Evolutionary conservation across 2,888 invertebrate genomes (phyloP).

Genomic region (Volucella inanis): DNA sequence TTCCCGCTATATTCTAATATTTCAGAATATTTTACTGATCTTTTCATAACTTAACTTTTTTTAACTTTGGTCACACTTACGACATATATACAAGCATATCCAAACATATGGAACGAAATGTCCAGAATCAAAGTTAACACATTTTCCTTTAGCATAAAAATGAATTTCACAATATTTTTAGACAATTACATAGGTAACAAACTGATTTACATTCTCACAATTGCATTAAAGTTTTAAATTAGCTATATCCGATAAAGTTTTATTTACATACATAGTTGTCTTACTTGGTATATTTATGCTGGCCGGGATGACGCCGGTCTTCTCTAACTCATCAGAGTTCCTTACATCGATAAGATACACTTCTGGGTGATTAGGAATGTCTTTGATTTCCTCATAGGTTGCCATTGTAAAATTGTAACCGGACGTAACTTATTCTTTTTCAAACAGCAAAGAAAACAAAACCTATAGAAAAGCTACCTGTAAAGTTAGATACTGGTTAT

Average conservation of each 20-base stretch:
- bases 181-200: not conserved
- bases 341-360: slow-evolving; percentile 90
- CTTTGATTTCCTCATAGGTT: slow-evolving; percentile 84
- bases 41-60: too few relatives aligned
- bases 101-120: too few relatives aligned
- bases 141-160: too few relatives aligned
- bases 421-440: slow-evolving; percentile 7
- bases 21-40: too few relatives aligned
- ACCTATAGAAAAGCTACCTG: not conserved
- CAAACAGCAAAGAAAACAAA: slow-evolving; percentile 4
- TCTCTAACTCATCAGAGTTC: slow-evolving; percentile 88
- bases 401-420: slow-evolving; percentile 77
- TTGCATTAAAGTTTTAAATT: too few relatives aligned
- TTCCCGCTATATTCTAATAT: too few relatives aligned
- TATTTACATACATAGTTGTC: slow-evolving; percentile 71
- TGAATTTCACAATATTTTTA: too few relatives aligned
- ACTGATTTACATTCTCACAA: not conserved
- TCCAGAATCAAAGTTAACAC: too few relatives aligned
- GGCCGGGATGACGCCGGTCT: slow-evolving; percentile 89
- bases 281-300: slow-evolving; percentile 91
- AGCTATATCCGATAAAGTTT: too few relatives aligned
- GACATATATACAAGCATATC: too few relatives aligned
- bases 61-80: too few relatives aligned
- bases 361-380: slow-evolving; percentile 83
- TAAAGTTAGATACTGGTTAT: not conserved